Conservation (phyloP, 2,797 vertebrate genomes). For the Pantherophis vulpinus region DNA sequence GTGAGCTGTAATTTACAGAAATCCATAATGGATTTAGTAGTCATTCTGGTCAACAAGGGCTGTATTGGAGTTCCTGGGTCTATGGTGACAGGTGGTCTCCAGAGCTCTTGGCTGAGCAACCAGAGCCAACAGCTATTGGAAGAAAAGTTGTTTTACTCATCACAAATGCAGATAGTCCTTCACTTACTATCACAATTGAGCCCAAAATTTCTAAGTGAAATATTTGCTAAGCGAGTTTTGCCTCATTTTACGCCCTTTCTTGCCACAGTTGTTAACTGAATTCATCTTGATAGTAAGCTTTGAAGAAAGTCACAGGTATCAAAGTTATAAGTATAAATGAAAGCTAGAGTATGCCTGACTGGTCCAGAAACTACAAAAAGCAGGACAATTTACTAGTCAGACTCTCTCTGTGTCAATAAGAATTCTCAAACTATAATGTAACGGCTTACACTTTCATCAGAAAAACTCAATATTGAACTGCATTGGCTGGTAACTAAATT, state of each 20-base stretch:
- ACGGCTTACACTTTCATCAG: background rate
- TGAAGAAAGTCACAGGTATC: background rate
- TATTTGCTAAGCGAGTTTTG: background rate
- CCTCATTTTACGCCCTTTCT: background rate
- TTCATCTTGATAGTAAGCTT: background rate
- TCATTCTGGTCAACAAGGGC: background rate
- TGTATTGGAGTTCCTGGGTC: background rate
- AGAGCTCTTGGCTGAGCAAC: background rate
- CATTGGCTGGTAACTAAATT: slow-evolving; percentile 3
- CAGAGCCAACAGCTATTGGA: background rate
- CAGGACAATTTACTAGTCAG: background rate
- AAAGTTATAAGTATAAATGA: accelerated
- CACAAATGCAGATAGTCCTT: background rate
- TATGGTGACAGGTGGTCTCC: background rate
- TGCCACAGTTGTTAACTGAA: background rate
- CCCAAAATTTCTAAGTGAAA: background rate
- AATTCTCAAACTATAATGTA: background rate
- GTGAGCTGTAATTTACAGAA: background rate
- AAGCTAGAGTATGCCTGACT: background rate
- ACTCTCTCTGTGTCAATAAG: background rate
- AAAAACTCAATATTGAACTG: background rate
- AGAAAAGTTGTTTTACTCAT: background rate
- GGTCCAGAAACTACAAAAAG: background rate
- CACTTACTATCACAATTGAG: background rate
- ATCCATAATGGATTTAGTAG: background rate